These are phyloP conservation scores for Spea bombifrons DNA, from an alignment of 2,113 vertebrate genomes.

Conservation along the genomic window DNA sequence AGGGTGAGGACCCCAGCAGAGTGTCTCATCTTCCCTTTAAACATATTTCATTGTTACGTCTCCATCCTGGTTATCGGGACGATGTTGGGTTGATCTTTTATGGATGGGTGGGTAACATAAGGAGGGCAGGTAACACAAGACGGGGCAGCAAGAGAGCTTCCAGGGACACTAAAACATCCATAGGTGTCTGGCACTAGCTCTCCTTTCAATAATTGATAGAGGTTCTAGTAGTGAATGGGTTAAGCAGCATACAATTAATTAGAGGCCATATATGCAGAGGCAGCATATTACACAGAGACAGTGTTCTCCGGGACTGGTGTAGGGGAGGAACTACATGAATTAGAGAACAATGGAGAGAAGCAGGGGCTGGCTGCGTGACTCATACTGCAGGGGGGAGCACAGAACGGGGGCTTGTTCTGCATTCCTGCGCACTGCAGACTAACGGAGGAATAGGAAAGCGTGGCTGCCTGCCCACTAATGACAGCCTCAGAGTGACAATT, in stretches of 20 bases:
- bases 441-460: conserved; percentile 3
- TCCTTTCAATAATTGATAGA: too few species aligned
- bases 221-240: too few species aligned
- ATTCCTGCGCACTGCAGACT: conserved; percentile 40
- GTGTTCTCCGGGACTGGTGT: not conserved
- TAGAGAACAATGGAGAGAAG: conserved; percentile 1
- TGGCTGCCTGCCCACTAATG: not conserved
- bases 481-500: not conserved
- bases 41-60: not conserved
- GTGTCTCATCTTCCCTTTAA: conserved; percentile 78
- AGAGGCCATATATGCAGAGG: too few species aligned
- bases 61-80: not conserved
- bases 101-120: too few species aligned
- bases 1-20: conserved; percentile 72
- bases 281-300: not conserved
- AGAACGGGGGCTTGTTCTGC: conserved; percentile 40
- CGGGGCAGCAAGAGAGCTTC: too few species aligned
- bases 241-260: too few species aligned
- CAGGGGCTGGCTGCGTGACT: conserved; percentile 6
- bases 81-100: not conserved
- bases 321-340: conserved; percentile 17
- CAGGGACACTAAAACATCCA: too few species aligned
- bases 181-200: too few species aligned
- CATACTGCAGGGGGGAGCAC: conserved; percentile 38
- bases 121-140: too few species aligned